Conservation (phyloP, 2,113 vertebrate genomes). For the Vidua macroura region DNA sequence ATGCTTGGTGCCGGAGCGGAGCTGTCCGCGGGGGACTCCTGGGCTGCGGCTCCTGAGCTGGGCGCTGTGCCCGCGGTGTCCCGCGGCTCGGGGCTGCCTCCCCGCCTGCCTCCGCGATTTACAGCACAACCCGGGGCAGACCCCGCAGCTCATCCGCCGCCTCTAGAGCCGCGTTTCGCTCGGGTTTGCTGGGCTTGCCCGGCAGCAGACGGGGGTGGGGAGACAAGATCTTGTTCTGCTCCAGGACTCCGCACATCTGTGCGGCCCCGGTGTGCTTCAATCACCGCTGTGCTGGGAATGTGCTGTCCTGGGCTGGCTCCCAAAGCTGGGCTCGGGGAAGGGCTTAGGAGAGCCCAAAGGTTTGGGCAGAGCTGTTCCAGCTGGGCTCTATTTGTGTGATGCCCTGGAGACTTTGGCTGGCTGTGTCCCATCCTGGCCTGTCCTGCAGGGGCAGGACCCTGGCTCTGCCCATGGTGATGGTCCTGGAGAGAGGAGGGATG, state of each 20-base stretch:
- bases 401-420: background rate
- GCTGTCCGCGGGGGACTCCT: background rate
- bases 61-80: too few relatives aligned
- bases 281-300: rapidly evolving
- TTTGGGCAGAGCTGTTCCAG: background rate
- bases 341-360: background rate
- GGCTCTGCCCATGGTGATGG: rapidly evolving
- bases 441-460: background rate
- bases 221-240: background rate
- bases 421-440: background rate
- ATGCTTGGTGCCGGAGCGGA: background rate
- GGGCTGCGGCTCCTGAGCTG: too few relatives aligned
- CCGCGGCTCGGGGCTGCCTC: background rate
- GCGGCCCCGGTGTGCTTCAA: rapidly evolving
- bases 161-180: background rate
- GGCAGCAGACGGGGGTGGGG: background rate
- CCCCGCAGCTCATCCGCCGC: rapidly evolving
- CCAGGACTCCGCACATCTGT: background rate
- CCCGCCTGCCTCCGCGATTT: background rate
- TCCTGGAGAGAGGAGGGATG: background rate
- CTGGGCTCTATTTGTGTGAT: rapidly evolving
- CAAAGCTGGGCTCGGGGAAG: background rate
- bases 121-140: background rate
- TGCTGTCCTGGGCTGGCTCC: background rate
- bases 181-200: background rate